A percentile compares a stretch with the other conserved stretches of the same genome.
These are phyloP conservation scores for Platyscapa corneri DNA, from an alignment of 1,140 invertebrate genomes.

Conservation along the genomic window DNA sequence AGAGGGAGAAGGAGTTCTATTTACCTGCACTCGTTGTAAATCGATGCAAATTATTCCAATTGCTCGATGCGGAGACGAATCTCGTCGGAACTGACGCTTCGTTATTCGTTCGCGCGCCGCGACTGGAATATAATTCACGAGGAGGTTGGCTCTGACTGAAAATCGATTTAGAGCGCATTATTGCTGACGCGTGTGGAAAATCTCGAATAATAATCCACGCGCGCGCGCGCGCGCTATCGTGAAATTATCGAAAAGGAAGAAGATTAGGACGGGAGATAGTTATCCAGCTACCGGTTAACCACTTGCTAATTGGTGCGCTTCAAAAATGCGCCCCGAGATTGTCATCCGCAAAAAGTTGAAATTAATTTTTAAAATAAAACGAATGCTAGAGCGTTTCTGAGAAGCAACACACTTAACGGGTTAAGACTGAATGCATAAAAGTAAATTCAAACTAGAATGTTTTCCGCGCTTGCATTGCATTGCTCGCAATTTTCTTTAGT, in stretches of 20 bases:
- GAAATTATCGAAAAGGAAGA: not conserved
- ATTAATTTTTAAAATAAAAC: not conserved
- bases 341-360: not conserved
- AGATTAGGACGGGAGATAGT: not conserved
- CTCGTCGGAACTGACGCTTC: not conserved
- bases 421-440: not conserved
- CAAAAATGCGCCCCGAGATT: not conserved
- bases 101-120: not conserved
- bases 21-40: not conserved
- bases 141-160: too few species aligned
- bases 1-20: too few species aligned
- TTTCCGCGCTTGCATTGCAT: not conserved
- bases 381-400: not conserved
- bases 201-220: not conserved
- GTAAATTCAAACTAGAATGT: not conserved
- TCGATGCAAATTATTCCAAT: too few species aligned
- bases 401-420: not conserved
- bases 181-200: too few species aligned
- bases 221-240: not conserved
- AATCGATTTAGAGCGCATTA: too few species aligned
- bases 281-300: not conserved
- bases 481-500: not conserved
- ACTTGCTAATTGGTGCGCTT: slow-evolving; percentile 1
- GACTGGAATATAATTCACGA: too few species aligned
- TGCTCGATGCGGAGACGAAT: too few species aligned